Conservation (phyloP, 2,113 vertebrate genomes). For the Lasiurus cinereus region DNA sequence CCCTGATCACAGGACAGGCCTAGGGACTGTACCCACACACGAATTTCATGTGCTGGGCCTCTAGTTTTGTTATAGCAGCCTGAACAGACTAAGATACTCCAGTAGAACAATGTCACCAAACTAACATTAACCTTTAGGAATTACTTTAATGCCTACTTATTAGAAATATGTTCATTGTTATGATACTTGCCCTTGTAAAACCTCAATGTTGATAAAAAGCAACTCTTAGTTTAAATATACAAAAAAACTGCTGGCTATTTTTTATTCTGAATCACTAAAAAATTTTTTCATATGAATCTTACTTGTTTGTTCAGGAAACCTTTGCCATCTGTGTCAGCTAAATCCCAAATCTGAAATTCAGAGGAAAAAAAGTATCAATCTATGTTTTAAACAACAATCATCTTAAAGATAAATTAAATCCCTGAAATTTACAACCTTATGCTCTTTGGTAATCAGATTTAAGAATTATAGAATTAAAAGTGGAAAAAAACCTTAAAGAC, state of each 20-base stretch:
- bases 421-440: slow-evolving; percentile 8
- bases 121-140: slow-evolving; percentile 43
- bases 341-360: slow-evolving; percentile 96
- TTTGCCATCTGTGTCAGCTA: slow-evolving; percentile 97
- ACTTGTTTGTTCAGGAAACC: slow-evolving; percentile 98
- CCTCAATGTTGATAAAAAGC: background rate
- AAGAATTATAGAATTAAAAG: slow-evolving; percentile 48
- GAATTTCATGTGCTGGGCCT: too few species aligned
- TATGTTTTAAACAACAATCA: slow-evolving; percentile 63
- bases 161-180: slow-evolving; percentile 66
- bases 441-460: slow-evolving; percentile 23
- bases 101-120: slow-evolving; percentile 57
- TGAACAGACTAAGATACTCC: background rate
- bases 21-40: too few species aligned
- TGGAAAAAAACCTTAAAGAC: slow-evolving; percentile 39
- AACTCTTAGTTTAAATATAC: slow-evolving; percentile 64
- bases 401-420: slow-evolving; percentile 57
- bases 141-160: slow-evolving; percentile 9
- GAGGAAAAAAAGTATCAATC: slow-evolving; percentile 38
- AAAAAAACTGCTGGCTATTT: slow-evolving; percentile 25
- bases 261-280: slow-evolving; percentile 59
- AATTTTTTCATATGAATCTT: slow-evolving; percentile 63
- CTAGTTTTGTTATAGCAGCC: background rate
- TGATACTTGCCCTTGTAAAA: slow-evolving; percentile 56
- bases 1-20: too few species aligned